Percentiles rank a stretch among this genome's conserved stretches.
Conservation (phyloP, 2,797 vertebrate genomes). For the Urophycis tenuis region DNA sequence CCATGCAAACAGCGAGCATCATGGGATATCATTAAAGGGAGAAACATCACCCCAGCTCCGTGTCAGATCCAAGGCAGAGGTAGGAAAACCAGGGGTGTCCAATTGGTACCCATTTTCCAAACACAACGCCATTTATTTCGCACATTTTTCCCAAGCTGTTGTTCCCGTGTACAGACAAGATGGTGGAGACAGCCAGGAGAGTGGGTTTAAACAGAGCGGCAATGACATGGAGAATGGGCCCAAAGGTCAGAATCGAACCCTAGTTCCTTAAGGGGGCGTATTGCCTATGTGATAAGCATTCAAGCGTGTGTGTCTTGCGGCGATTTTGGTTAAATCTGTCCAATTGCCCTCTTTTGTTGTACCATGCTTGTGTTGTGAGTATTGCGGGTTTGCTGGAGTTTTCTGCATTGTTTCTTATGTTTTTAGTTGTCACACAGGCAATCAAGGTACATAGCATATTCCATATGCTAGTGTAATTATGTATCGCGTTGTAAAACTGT, state of each 20-base stretch:
- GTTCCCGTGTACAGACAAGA: slow-evolving; percentile 11
- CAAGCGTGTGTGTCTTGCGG: background rate
- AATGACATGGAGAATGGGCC: background rate
- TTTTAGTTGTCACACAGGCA: background rate
- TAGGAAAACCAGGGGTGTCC: slow-evolving; percentile 18
- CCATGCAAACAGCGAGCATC: slow-evolving; percentile 69
- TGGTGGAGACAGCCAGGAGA: background rate
- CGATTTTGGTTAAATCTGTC: background rate
- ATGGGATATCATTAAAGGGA: slow-evolving; percentile 64
- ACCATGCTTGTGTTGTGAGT: background rate
- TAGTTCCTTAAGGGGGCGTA: background rate
- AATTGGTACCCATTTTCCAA: slow-evolving; percentile 46
- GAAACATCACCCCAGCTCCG: slow-evolving; percentile 49
- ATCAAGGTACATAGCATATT: background rate
- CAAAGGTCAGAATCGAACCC: background rate
- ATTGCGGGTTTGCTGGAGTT: background rate
- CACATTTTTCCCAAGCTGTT: slow-evolving; percentile 12
- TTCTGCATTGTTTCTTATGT: background rate
- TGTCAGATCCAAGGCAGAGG: slow-evolving; percentile 29
- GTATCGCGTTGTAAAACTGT: background rate
- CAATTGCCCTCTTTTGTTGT: background rate
- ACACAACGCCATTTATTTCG: slow-evolving; percentile 33
- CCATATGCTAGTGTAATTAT: background rate
- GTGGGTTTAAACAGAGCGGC: background rate
- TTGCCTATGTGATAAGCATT: background rate